Percentiles rank a stretch among this genome's conserved stretches.
Conservation (phyloP, 2,797 vertebrate species). For the Erpetoichthys calabaricus region DNA sequence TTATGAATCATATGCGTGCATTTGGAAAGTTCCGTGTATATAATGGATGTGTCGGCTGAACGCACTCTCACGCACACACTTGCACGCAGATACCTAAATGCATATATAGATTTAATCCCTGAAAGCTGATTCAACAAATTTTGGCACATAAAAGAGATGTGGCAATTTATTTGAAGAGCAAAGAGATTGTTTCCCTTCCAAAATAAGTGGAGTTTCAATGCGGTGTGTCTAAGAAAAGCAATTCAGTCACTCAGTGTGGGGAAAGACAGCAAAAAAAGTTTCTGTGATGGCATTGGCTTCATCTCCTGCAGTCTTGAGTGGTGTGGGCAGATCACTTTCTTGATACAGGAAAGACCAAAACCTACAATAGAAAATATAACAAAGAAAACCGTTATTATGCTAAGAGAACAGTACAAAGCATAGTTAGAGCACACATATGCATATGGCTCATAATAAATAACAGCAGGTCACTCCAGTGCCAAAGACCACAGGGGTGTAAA, state of each 20-base stretch:
- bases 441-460: no score
- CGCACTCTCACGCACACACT: no score
- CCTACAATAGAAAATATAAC: conserved; percentile 21
- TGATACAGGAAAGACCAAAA: conserved; percentile 8
- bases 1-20: no score
- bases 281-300: conserved; percentile 7
- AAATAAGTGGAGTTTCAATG: background rate
- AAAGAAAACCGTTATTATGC: no score
- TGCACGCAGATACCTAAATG: background rate
- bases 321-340: conserved; percentile 10
- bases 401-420: no score
- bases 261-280: conserved; percentile 21
- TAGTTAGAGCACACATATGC: no score
- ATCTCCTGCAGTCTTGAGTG: conserved; percentile 13
- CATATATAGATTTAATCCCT: conserved; percentile 29
- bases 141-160: conserved; percentile 41
- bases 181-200: conserved; percentile 6
- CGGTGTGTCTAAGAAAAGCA: conserved; percentile 1
- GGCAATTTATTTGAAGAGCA: conserved; percentile 10
- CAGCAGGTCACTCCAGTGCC: no score
- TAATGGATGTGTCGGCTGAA: no score
- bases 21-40: no score
- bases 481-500: no score
- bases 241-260: conserved; percentile 15
- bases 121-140: conserved; percentile 40